Evolutionary conservation across 2,888 invertebrate genomes (phyloP).

Genomic region (Tachina fera): DNA sequence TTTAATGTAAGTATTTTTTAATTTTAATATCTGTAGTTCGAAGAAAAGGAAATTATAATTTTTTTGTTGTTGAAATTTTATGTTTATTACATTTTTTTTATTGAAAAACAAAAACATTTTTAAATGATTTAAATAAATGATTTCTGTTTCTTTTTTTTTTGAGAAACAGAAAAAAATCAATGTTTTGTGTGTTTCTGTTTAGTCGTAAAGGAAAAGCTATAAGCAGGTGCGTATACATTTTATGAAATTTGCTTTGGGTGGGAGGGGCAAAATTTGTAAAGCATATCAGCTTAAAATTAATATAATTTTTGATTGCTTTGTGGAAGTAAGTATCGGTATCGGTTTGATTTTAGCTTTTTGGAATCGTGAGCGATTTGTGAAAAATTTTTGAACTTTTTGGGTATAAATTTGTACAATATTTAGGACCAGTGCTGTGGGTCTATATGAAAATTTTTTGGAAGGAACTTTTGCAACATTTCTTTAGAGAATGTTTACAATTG

Average conservation of each 20-base stretch:
- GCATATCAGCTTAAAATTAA: no score
- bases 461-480: no score
- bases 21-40: conserved; percentile 2
- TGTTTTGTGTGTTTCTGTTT: conserved; percentile 10
- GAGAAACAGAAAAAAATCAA: conserved; percentile 5
- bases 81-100: neutral
- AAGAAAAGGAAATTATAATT: neutral
- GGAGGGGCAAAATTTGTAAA: no score
- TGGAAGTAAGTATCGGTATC: no score
- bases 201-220: neutral
- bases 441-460: no score
- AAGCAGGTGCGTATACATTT: neutral
- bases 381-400: no score
- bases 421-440: no score
- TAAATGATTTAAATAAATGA: conserved; percentile 14
- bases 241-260: neutral
- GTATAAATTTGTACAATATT: no score
- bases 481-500: no score
- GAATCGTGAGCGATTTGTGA: no score
- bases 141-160: neutral
- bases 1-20: conserved; percentile 37
- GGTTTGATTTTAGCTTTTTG: no score
- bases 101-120: neutral
- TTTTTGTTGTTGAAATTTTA: neutral
- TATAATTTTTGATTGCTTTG: no score